These are phyloP conservation scores for Coregonus ussuriensis DNA, from an alignment of 2,797 vertebrate genomes.

Conservation along the genomic window DNA sequence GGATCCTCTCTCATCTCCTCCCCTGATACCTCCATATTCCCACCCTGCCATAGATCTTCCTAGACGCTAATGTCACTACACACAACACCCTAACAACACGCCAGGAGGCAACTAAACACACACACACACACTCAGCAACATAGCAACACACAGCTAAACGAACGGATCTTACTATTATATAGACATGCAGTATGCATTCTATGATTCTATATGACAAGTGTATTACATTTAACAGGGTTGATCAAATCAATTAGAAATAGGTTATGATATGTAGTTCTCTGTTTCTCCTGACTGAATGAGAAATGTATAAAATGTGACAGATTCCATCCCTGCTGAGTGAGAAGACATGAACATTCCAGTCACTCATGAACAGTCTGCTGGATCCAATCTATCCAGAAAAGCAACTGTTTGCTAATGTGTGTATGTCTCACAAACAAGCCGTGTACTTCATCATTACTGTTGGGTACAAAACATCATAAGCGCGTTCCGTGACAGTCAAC, in stretches of 20 bases:
- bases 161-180: too few relatives aligned
- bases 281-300: not conserved
- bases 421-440: conserved; percentile 5
- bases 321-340: not conserved
- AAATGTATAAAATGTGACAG: conserved; percentile 8
- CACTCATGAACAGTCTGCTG: conserved; percentile 17
- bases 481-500: conserved; percentile 6
- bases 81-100: conserved; percentile 67
- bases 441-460: not conserved
- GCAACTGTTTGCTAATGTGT: conserved; percentile 31
- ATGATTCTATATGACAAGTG: too few relatives aligned
- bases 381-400: conserved; percentile 29
- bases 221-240: too few relatives aligned
- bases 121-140: too few relatives aligned
- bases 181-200: too few relatives aligned
- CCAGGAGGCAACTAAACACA: conserved; percentile 49
- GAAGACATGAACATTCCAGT: conserved; percentile 18
- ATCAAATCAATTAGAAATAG: not conserved
- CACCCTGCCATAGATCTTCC: conserved; percentile 73
- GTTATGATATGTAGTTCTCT: not conserved
- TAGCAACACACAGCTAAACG: not conserved
- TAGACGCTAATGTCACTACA: conserved; percentile 57
- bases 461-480: not conserved
- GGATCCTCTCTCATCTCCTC: conserved; percentile 44
- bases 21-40: conserved; percentile 62